Base-by-base conservation (phyloP, 2,797 vertebrate genomes). In the Sternarchorhynchus goeldii region DNA sequence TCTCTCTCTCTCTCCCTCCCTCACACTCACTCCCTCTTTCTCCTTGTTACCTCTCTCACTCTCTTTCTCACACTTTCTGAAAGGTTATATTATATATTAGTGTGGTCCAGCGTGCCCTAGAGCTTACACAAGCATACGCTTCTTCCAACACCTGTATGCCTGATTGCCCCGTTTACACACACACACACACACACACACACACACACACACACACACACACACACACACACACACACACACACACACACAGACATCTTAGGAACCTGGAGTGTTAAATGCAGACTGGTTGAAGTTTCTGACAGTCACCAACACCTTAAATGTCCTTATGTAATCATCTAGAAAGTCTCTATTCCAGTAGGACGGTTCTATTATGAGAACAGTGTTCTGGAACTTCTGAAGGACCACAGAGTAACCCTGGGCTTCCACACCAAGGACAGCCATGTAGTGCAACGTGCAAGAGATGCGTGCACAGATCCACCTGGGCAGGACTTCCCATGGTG, bases 51-150 rank as follows among this genome's bases (percentile, higher is more conserved):
- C 55, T 57, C 55, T 57, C 55, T 57, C 17, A 4, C 16, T n/a
- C 55, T 57, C 55, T 2, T 20, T 57, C 5, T 53, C 55, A 18
- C 55, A 4, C 55, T 57, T 6, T n/a, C 57, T 21, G 57, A 21
- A 21, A 1, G 57, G 20, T 21, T 20, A 58, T 21, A 50, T 50
- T 50, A 50, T 20, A 58, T 21, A 50, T 50, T 50, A 50, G 59
- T 31, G 25, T 62, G 59, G 32, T 64, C 62, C 17, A 4, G 8
- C 63, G n/a, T 20, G 5, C 25, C 72, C 72, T 64, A 45, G 25
- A 64, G 73, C 73, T 64, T 10, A 75, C 50, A 55, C 25, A 50
- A 29, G 29, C 59, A 64, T 75, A 75, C 53, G 55, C 20, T 18
- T 75, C 41, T 50, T 7, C 10, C 41, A 34, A 75, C 18, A 64